phyloP scores from a whole-genome alignment of 2,797 vertebrate species.

The Bradypodion pumilum region DNA sequence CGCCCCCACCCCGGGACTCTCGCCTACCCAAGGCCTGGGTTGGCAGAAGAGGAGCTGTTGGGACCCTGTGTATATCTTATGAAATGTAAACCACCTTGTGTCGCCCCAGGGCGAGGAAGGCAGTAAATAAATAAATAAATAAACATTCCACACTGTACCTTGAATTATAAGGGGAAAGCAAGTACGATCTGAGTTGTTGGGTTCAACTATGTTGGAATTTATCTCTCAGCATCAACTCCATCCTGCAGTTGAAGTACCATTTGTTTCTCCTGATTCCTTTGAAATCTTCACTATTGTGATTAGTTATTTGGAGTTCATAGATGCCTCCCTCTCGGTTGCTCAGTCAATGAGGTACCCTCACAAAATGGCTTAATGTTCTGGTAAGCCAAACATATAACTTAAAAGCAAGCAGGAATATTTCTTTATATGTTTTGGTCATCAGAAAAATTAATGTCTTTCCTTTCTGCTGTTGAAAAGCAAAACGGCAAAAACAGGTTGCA shows the following conservation, averaged over 20 bases:
- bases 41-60: too few relatives aligned
- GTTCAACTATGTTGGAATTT: not conserved
- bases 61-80: too few relatives aligned
- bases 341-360: too few relatives aligned
- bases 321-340: too few relatives aligned
- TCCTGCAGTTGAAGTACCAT: not conserved
- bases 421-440: not conserved
- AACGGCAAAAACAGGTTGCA: not conserved
- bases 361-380: too few relatives aligned
- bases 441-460: not conserved
- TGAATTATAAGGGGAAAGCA: not conserved
- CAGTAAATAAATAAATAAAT: too few relatives aligned
- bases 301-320: conserved; percentile 1
- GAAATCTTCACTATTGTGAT: not conserved
- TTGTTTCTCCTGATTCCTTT: not conserved
- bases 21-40: too few relatives aligned
- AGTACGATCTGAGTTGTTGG: not conserved
- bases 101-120: too few relatives aligned
- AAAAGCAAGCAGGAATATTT: not conserved
- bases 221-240: not conserved
- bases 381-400: not conserved
- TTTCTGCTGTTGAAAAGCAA: not conserved
- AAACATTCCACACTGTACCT: not conserved
- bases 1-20: too few relatives aligned
- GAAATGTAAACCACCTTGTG: too few relatives aligned